Percentiles rank a stretch among this genome's conserved stretches.
phyloP scores from a whole-genome alignment of 2,797 vertebrate species.

The Mallotus villosus region DNA sequence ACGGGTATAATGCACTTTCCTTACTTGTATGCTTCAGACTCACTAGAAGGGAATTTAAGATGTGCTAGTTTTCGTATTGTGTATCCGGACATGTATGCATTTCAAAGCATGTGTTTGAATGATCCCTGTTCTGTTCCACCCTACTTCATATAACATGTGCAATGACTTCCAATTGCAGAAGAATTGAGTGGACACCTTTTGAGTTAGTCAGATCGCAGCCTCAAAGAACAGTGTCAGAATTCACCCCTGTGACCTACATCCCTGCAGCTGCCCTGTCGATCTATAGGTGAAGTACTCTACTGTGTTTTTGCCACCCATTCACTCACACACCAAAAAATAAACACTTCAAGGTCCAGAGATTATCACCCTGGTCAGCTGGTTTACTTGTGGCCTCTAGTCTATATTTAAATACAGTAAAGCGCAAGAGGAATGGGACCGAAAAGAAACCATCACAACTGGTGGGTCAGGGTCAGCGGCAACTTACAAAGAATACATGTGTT shows the following conservation, averaged over 20 bases:
- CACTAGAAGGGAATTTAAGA: conserved; percentile 25
- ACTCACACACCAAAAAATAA: conserved; percentile 60
- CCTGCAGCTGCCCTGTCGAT: conserved; percentile 64
- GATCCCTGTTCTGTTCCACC: background rate
- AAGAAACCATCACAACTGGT: conserved; percentile 59
- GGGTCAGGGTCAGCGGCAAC: conserved; percentile 50
- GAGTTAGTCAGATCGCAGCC: conserved; percentile 50
- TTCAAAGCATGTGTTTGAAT: background rate
- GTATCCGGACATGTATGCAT: background rate
- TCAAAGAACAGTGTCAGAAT: conserved; percentile 58
- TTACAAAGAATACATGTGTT: conserved; percentile 48
- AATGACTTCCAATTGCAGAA: conserved; percentile 56
- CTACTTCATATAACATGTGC: conserved; percentile 56
- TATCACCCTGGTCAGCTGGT: conserved; percentile 73
- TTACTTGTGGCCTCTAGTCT: conserved; percentile 62
- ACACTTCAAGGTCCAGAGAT: conserved; percentile 76
- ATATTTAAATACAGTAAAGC: conserved; percentile 73
- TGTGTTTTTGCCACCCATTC: conserved; percentile 81
- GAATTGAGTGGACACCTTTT: conserved; percentile 46
- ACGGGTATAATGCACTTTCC: conserved; percentile 44
- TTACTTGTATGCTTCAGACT: conserved; percentile 43
- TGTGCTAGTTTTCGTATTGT: conserved; percentile 7
- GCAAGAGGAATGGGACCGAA: conserved; percentile 57
- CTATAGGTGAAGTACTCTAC: conserved; percentile 56
- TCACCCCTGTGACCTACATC: conserved; percentile 55